Evolutionary conservation across 1,140 invertebrate genomes (phyloP).

Genomic region (Elymnias hypermnestra): DNA sequence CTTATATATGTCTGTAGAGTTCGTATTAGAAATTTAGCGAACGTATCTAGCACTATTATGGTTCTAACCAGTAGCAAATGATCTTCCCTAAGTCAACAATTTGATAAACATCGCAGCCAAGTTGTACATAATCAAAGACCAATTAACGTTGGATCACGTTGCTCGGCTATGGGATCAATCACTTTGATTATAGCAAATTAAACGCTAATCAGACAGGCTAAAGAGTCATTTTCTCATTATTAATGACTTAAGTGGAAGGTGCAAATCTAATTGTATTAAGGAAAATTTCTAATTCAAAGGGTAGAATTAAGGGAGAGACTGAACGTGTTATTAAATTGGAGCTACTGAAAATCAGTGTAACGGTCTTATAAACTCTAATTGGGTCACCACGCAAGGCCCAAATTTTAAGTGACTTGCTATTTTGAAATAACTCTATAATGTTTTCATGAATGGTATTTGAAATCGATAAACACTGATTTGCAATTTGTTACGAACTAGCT

Average conservation of each 20-base stretch:
- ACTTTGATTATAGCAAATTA: conserved; percentile 38
- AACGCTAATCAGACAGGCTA: conserved; percentile 44
- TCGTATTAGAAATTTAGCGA: not conserved
- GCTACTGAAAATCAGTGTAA: not conserved
- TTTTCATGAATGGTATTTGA: no score
- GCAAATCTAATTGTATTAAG: conserved; percentile 2
- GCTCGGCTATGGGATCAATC: conserved; percentile 15
- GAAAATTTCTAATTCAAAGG: conserved; percentile 13
- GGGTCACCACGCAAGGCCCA: no score
- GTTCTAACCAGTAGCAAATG: conserved; percentile 34
- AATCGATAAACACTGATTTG: no score
- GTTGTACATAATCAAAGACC: conserved; percentile 28
- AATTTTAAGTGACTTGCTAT: no score
- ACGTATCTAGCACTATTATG: conserved; percentile 1
- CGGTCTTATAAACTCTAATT: no score
- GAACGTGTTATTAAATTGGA: not conserved
- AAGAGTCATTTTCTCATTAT: conserved; percentile 48
- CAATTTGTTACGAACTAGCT: no score
- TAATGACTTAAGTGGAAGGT: conserved; percentile 21
- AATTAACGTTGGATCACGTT: conserved; percentile 28
- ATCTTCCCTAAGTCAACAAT: conserved; percentile 26
- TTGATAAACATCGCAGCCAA: conserved; percentile 18
- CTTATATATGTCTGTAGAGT: not conserved
- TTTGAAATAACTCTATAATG: no score
- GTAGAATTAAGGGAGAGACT: conserved; percentile 4